Evolutionary conservation across 1,140 invertebrate species (phyloP).

Genomic region (Meloidogyne exigua): DNA sequence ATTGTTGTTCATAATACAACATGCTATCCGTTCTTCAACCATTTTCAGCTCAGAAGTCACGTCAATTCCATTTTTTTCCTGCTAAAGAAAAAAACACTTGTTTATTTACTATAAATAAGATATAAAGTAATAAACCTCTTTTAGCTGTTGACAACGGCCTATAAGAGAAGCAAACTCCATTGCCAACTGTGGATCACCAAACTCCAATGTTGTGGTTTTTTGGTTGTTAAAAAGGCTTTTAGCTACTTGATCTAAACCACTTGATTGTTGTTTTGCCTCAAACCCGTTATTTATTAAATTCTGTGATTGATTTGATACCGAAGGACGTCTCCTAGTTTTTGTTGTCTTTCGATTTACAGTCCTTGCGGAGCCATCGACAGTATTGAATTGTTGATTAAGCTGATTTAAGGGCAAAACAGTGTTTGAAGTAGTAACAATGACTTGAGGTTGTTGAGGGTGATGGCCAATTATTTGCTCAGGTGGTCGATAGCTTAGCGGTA

Average conservation of each 20-base stretch:
- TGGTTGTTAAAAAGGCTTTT: not conserved
- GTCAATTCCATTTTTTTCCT: too few species aligned
- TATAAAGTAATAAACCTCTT: not conserved
- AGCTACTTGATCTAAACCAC: constrained; percentile 1
- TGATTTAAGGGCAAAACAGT: not conserved
- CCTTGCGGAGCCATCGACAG: not conserved
- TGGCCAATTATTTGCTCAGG: not conserved
- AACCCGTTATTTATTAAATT: not conserved
- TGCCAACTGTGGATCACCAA: not conserved
- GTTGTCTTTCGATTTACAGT: not conserved
- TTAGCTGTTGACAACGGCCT: not conserved
- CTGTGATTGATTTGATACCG: not conserved
- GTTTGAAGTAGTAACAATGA: not conserved
- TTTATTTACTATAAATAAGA: too few species aligned
- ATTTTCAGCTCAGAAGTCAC: too few species aligned
- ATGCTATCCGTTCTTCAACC: not conserved
- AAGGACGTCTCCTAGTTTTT: not conserved
- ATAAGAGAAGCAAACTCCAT: not conserved
- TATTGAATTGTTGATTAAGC: not conserved
- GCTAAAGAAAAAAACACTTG: too few species aligned
- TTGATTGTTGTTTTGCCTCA: not conserved
- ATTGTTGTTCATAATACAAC: not conserved
- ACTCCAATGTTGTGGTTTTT: not conserved
- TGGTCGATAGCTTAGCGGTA: not conserved
- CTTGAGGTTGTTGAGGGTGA: not conserved